Evolutionary conservation across 2,797 vertebrate genomes (phyloP), one percentile per base, ranked within the genome.

Genomic region (Falco novaeseelandiae): DNA sequence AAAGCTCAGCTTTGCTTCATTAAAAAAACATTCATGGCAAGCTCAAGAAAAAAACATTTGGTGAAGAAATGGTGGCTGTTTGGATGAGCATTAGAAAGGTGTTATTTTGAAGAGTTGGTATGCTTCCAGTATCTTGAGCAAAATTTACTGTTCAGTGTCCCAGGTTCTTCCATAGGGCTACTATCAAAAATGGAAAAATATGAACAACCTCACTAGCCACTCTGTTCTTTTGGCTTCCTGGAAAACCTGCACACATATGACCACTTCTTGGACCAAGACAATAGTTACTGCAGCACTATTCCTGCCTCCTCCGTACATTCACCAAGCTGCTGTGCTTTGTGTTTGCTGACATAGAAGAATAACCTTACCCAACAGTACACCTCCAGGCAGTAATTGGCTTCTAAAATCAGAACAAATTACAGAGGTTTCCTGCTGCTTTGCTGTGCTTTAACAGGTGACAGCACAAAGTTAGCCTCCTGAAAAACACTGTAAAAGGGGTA

Each of bases 371-470:
- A 86, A 80, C 49, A 80, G 65, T n/a, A 42, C 44, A 79, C 5
- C 66, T 91, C 34, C 80, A 97, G 93, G 85, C 52, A 32, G 91
- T 93, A 97, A 97, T 46, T 97, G 95, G 81, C 87, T 97, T 97
- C 97, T 95, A 97, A 96, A 74, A 97, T 97, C 29, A 97, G 95
- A 96, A 89, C 48, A 89, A 96, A 94, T 59, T 87, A 88, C 59
- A 88, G 90, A 97, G 83, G 87, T 90, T 95, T 97, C 92, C 93
- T 96, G 90, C 80, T 97, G 83, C 81, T 96, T 95, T 90, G 72
- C 71, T 93, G 88, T 90, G 87, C 87, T 97, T 96, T 97, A 96
- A 96, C 61, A 95, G 61, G 71, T 11, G 25, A 91, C 87, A 90
- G 70, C 36, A 83, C 62, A 91, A 95, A 95, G 30, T 61, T 83